Conservation (phyloP, 1,140 invertebrate species). For the Drosophila cardini region DNA sequence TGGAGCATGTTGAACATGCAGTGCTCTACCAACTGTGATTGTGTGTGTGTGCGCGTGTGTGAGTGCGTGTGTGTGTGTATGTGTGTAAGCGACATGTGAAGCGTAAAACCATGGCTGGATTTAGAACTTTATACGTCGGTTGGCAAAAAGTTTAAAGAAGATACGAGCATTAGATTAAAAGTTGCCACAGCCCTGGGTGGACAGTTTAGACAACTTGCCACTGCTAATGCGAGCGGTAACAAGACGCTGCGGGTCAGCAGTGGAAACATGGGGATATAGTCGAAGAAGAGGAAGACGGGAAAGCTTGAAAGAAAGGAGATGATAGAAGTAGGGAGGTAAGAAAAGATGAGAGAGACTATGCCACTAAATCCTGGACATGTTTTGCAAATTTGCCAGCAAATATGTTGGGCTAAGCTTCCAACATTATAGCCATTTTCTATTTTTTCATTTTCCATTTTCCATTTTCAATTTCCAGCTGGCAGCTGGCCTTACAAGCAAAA, state of each 20-base stretch:
- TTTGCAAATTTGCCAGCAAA: constrained; percentile 77
- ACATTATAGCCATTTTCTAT: constrained; percentile 27
- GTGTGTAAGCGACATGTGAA: constrained; percentile 78
- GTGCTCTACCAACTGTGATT: constrained; percentile 37
- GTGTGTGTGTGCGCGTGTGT: constrained; percentile 42
- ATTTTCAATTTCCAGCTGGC: constrained; percentile 4
- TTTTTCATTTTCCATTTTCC: constrained; percentile 7
- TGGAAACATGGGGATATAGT: background rate
- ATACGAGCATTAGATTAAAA: constrained; percentile 78
- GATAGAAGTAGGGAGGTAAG: background rate
- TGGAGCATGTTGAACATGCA: constrained; percentile 79
- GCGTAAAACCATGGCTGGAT: constrained; percentile 81
- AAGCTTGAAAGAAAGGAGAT: background rate
- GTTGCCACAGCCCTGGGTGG: constrained; percentile 67
- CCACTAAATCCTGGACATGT: constrained; percentile 59
- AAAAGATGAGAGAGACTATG: constrained; percentile 5
- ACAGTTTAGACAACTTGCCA: constrained; percentile 77
- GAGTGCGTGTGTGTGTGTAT: constrained; percentile 32
- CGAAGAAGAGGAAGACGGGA: background rate
- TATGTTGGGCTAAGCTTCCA: constrained; percentile 41
- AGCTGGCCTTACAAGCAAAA: constrained; percentile 31
- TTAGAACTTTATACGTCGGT: constrained; percentile 77
- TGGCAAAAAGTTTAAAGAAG: constrained; percentile 53
- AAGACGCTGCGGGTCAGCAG: constrained; percentile 38
- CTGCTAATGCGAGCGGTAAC: constrained; percentile 58